Percentiles rank a stretch among this genome's conserved stretches.
Evolutionary conservation across 2,797 vertebrate species (phyloP).

Genomic region (Glossophaga mutica): DNA sequence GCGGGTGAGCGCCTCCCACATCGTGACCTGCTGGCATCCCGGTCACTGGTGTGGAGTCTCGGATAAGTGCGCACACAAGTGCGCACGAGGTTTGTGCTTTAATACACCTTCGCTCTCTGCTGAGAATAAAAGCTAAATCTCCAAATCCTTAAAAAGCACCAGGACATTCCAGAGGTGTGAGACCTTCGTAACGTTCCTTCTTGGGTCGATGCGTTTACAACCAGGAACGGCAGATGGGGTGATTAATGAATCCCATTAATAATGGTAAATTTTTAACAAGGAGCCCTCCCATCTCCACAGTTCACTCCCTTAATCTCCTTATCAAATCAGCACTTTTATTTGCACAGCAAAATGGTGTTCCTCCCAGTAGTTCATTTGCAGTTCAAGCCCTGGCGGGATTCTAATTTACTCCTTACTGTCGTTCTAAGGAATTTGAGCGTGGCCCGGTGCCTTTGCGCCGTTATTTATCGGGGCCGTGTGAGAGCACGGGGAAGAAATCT

Average conservation of each 20-base stretch:
- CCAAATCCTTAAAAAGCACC: neutral
- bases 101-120: neutral
- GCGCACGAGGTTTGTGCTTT: neutral
- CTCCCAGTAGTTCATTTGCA: slow-evolving; percentile 54
- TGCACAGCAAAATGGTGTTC: slow-evolving; percentile 34
- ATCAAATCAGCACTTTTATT: slow-evolving; percentile 69
- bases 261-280: slow-evolving; percentile 61
- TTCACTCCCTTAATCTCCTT: slow-evolving; percentile 55
- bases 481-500: neutral
- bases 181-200: neutral
- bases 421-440: neutral
- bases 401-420: neutral
- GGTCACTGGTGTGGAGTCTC: rapidly evolving
- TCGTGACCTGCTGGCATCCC: rapidly evolving
- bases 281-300: slow-evolving; percentile 38
- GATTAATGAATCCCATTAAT: slow-evolving; percentile 52
- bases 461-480: neutral
- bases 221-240: slow-evolving; percentile 26
- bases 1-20: rapidly evolving
- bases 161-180: neutral
- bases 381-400: slow-evolving; percentile 45
- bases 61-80: neutral
- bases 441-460: rapidly evolving
- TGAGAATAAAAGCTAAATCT: neutral
- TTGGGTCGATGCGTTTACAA: slow-evolving; percentile 28